Evolutionary conservation across 2,888 invertebrate genomes (phyloP), one percentile per base, ranked within the genome.

Genomic region (Blastobasis adustella): DNA sequence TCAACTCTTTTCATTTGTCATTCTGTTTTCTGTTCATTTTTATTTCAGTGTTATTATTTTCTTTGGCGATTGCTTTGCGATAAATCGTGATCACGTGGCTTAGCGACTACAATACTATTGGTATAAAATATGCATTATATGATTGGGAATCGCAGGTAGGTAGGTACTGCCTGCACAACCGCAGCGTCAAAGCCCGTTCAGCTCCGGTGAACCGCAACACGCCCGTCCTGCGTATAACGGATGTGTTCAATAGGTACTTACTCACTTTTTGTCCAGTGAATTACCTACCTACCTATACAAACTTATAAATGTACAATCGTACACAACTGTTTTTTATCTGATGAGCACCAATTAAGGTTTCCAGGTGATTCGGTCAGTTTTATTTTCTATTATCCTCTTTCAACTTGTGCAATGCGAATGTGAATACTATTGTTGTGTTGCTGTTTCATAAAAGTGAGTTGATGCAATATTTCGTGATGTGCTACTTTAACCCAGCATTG

Each of bases 121-220:
- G 23, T 23, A 23, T 23, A 2, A 23, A 23, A 23, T 23, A 23
- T 23, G 23, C 23, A 23, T 23, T 23, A 23, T 23, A 23, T 23
- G 23, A 23, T 23, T 23, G 23, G 23, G 23, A 23, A 23, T 23
- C 23, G 23, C 2, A 23, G 23, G 2, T 23, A 23, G 23, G 23
- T 23, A 23, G 23, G 23, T 66, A 67, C 65, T 23, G 23, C 36
- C 23, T 41, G 47, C 41, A 41, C 69, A 63, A 63, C 64, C 58
- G 71, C 69, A 68, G 69, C 66, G 67, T 66, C 71, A 65, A 68
- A 67, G 67, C 67, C 60, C 80, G 86, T 87, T 86, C 85, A 78
- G 86, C 87, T 86, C 79, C 86, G 77, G 69, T 84, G 87, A 78
- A 79, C 82, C 82, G 84, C 78, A 71, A 69, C 80, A 59, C 67